These are phyloP conservation scores for Alectura lathami DNA, from an alignment of 2,113 vertebrate species.

Conservation along the genomic window DNA sequence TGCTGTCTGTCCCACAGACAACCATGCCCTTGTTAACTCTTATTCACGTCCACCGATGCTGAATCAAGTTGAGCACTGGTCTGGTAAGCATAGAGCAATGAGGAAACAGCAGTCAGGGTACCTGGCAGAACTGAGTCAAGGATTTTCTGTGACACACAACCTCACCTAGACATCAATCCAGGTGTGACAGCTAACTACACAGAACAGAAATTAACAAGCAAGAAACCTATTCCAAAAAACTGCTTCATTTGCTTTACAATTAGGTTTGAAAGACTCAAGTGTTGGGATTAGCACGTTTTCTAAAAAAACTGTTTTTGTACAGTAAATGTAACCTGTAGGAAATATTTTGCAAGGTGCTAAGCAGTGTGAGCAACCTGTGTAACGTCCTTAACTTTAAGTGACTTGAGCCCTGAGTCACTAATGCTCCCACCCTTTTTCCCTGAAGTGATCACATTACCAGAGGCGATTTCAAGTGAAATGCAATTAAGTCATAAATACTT, in stretches of 20 bases:
- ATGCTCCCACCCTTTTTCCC: not conserved
- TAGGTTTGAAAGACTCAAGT: not conserved
- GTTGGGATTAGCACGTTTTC: not conserved
- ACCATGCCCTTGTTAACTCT: not conserved
- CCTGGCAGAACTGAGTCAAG: not conserved
- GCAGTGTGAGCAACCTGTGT: not conserved
- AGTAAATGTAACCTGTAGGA: not conserved
- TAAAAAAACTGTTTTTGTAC: not conserved
- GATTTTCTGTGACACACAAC: not conserved
- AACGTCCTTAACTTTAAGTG: not conserved
- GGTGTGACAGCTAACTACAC: rapidly evolving
- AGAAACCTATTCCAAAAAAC: not conserved
- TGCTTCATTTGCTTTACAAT: not conserved
- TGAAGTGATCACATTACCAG: not conserved
- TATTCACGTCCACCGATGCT: not conserved
- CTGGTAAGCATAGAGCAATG: not conserved
- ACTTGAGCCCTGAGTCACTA: not conserved
- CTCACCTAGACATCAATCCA: not conserved
- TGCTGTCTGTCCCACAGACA: too few species aligned
- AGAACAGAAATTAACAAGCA: not conserved
- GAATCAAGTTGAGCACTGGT: rapidly evolving
- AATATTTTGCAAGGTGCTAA: not conserved
- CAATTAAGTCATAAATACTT: not conserved
- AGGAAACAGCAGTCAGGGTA: not conserved
- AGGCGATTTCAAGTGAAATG: not conserved